Evolutionary conservation across 2,888 invertebrate genomes (phyloP).

Genomic region (Leucophora obtusa): DNA sequence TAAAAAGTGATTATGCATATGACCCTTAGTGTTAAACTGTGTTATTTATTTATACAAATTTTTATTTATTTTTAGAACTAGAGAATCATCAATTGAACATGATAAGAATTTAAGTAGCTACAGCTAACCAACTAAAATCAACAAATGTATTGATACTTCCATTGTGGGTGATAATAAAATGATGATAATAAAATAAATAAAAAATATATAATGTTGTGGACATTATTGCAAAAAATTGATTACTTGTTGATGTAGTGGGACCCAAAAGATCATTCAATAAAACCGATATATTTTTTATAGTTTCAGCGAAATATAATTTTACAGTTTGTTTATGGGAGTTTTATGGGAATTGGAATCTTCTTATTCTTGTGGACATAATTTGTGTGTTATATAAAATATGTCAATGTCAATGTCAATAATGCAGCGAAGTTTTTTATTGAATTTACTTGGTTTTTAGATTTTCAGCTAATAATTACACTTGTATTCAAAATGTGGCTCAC

Average conservation of each 20-base stretch:
- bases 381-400: too few relatives aligned
- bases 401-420: too few relatives aligned
- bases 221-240: not conserved
- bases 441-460: too few relatives aligned
- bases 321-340: not conserved
- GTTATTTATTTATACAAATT: not conserved
- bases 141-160: not conserved
- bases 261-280: not conserved
- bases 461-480: not conserved
- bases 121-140: not conserved
- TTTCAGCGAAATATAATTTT: not conserved
- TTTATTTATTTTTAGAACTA: slow-evolving; percentile 1
- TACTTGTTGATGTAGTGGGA: not conserved
- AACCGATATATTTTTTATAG: not conserved
- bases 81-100: not conserved
- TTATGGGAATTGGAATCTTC: not conserved
- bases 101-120: not conserved
- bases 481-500: not conserved
- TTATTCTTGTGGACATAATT: not conserved
- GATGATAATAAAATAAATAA: not conserved
- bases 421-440: too few relatives aligned
- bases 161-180: not conserved
- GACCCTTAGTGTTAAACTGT: not conserved
- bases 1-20: not conserved
- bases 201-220: not conserved